These are phyloP conservation scores for Rhabdophis nuchalis DNA, from an alignment of 2,797 vertebrate genomes.

Conservation along the genomic window DNA sequence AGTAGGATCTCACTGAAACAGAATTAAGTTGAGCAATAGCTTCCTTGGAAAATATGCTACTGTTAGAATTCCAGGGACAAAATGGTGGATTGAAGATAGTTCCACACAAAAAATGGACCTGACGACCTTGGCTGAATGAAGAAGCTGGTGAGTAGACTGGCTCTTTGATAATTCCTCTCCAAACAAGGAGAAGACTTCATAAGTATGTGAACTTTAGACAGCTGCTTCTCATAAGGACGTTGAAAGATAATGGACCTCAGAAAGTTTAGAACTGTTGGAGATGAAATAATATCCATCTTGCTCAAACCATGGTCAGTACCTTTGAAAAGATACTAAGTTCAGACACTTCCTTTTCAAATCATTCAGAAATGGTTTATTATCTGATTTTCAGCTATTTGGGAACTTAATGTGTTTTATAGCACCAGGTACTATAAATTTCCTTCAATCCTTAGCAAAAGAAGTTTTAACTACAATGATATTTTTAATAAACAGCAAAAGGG, in stretches of 20 bases:
- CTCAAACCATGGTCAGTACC: neutral
- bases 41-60: neutral
- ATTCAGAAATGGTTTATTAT: neutral
- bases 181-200: neutral
- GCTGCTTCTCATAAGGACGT: neutral
- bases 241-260: neutral
- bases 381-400: neutral
- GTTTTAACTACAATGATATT: neutral
- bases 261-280: neutral
- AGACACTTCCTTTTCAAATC: neutral
- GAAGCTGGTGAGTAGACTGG: neutral
- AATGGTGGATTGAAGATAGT: neutral
- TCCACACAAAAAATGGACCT: neutral
- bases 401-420: neutral
- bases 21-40: neutral
- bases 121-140: neutral
- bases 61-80: neutral
- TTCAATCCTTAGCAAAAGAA: neutral
- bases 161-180: neutral
- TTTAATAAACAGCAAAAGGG: neutral
- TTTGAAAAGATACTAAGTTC: neutral
- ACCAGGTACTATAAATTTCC: neutral
- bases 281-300: neutral
- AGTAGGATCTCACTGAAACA: neutral
- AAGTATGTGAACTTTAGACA: neutral